Percentiles rank a stretch among this genome's conserved stretches.
Evolutionary conservation across 2,888 invertebrate species (phyloP).

Genomic region (Tachina grossa): DNA sequence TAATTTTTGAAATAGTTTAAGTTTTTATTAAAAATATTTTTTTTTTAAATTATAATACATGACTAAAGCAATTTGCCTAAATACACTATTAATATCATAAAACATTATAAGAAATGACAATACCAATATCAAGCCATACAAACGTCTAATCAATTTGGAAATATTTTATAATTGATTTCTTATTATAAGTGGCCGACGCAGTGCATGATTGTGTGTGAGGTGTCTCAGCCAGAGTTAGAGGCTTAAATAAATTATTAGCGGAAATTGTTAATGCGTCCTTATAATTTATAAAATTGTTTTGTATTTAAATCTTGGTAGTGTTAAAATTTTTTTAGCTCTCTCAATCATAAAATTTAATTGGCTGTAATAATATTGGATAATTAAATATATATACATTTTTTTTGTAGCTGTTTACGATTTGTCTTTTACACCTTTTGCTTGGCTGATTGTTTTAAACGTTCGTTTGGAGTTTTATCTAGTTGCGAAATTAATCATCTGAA

Average conservation of each 20-base stretch:
- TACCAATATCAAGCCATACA: slow-evolving; percentile 1
- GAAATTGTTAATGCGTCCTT: slow-evolving; percentile 62
- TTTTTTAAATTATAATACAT: slow-evolving; percentile 34
- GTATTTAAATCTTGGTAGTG: neutral
- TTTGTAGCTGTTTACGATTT: neutral
- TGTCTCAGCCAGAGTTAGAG: neutral
- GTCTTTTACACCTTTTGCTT: slow-evolving; percentile 59
- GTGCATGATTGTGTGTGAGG: neutral
- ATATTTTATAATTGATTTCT: slow-evolving; percentile 46
- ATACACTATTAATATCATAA: slow-evolving; percentile 19
- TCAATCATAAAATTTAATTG: slow-evolving; percentile 38
- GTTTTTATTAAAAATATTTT: slow-evolving; percentile 46
- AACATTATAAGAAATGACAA: slow-evolving; percentile 22
- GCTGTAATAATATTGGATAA: slow-evolving; percentile 40
- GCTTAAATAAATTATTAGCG: slow-evolving; percentile 29
- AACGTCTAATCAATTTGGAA: slow-evolving; percentile 28
- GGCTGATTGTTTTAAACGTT: slow-evolving; percentile 20
- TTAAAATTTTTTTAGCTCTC: neutral
- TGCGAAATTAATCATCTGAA: slow-evolving; percentile 46
- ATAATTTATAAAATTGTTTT: slow-evolving; percentile 43
- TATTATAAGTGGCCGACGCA: neutral
- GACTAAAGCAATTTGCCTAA: slow-evolving; percentile 24
- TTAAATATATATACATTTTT: slow-evolving; percentile 55
- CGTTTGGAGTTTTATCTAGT: slow-evolving; percentile 9
- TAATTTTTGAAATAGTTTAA: slow-evolving; percentile 33